Base-by-base conservation (phyloP, 2,797 vertebrate species). In the Tangara arthus region DNA sequence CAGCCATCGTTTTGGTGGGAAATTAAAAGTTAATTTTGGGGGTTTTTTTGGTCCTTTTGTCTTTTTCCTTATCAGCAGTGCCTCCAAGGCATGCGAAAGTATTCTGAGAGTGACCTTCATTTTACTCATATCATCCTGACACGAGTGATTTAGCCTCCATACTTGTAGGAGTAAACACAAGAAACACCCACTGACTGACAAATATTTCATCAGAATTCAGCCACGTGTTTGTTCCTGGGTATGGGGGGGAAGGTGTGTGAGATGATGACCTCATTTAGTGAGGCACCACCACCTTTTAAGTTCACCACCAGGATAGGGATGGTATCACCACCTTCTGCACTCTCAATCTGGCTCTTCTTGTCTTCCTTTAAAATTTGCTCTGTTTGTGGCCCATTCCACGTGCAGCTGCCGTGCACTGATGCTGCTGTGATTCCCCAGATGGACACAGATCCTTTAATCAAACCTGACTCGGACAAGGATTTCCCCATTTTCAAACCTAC, bases 21-120 rank as follows among this genome's bases (percentile, higher is more conserved):
- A 97, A 98, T 98, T 96, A 97, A 94, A 97, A 96, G 96, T 96
- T 97, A 97, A 97, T 97, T 98, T 97, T 95, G 28, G 35, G 21
- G 3, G 1, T 4, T 6, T 70, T 82, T 97, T 97, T 87, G 96
- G 94, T 96, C 95, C 93, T 97, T 98, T 97, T 96, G 91, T 96
- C 94, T 96, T 96, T 97, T 94, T 86, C 68, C 95, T 97, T 97
- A 97, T 97, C 97, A 96, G 96, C 87, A 94, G 73, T 91, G 93
- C 95, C 97, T 97, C 90, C 10, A 42, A 97, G 96, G 96, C 94
- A 96, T 81, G 68, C 82, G 91, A 71, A 97, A 97, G 91, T 90
- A 90, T 89, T 93, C 92, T 95, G 93, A 97, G 97, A 97, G 95
- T 98, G 96, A 98, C 98, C 97, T 98, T 97, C 96, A 86, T 94